phyloP scores from a whole-genome alignment of 92 coral and sea anemone species.

The Blastomussa wellsi region DNA sequence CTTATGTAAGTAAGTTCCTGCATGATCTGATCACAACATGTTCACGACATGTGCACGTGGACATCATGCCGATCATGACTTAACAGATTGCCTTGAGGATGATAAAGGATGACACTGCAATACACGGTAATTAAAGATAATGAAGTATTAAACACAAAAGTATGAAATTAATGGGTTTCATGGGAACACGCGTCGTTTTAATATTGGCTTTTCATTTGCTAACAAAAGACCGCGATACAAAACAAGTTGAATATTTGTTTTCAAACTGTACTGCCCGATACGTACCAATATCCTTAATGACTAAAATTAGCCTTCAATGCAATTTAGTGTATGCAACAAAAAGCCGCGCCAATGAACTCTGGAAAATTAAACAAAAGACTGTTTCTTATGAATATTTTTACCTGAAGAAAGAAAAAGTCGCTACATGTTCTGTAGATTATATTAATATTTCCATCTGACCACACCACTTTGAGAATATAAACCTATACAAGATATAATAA shows the following conservation, averaged over 20 bases:
- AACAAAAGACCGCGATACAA: not conserved
- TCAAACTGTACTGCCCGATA: not conserved
- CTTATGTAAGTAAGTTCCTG: not conserved
- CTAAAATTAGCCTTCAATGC: not conserved
- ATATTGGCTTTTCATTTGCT: not conserved
- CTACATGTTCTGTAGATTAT: conserved; percentile 65
- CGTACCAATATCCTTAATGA: conserved; percentile 16
- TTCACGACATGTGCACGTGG: not conserved
- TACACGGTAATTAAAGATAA: not conserved
- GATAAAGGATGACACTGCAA: conserved; percentile 2
- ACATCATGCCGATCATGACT: not conserved
- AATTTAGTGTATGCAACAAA: not conserved
- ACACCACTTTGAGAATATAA: conserved; percentile 62
- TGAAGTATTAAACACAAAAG: not conserved
- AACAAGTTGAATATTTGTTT: not conserved
- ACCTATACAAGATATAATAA: conserved; percentile 26
- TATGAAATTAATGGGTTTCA: not conserved
- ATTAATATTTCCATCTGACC: conserved; percentile 69
- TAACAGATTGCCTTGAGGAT: not conserved
- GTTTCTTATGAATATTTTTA: not conserved
- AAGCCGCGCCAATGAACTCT: not conserved
- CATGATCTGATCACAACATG: not conserved
- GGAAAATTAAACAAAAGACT: not conserved
- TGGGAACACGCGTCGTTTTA: not conserved
- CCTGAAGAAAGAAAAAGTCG: conserved; percentile 65